These are phyloP conservation scores for Opisthocomus hoazin DNA, from an alignment of 2,113 vertebrate genomes.

Conservation along the genomic window DNA sequence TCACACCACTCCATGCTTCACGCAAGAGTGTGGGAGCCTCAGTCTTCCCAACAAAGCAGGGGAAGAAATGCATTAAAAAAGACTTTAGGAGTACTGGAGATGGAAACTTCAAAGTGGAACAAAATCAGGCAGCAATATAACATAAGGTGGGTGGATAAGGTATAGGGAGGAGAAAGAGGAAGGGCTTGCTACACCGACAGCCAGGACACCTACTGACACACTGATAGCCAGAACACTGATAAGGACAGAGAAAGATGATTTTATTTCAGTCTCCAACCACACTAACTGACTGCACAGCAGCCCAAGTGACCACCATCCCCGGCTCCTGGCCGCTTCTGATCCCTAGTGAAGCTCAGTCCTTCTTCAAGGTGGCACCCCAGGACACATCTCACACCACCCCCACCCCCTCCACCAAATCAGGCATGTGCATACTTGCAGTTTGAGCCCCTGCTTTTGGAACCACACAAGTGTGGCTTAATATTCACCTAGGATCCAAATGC, in stretches of 20 bases:
- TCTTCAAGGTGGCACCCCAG: background rate
- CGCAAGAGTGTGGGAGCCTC: background rate
- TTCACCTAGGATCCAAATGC: background rate
- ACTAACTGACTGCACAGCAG: background rate
- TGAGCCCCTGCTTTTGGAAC: background rate
- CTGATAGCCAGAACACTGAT: background rate
- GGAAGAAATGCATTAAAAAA: background rate
- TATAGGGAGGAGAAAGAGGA: background rate
- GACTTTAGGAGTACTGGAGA: background rate
- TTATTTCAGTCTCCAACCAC: background rate
- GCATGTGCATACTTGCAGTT: background rate
- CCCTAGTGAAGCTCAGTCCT: background rate
- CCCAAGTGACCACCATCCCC: background rate
- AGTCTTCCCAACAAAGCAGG: background rate
- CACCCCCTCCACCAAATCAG: background rate
- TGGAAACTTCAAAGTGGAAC: background rate
- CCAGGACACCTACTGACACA: background rate
- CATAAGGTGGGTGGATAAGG: background rate
- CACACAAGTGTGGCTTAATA: background rate
- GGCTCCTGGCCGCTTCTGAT: background rate
- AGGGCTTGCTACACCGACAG: background rate
- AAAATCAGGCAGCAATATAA: background rate
- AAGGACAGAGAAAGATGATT: background rate
- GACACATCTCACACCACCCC: background rate
- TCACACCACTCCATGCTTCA: background rate